Evolutionary conservation across 2,113 vertebrate species (phyloP).

Genomic region (Mustela lutreola): DNA sequence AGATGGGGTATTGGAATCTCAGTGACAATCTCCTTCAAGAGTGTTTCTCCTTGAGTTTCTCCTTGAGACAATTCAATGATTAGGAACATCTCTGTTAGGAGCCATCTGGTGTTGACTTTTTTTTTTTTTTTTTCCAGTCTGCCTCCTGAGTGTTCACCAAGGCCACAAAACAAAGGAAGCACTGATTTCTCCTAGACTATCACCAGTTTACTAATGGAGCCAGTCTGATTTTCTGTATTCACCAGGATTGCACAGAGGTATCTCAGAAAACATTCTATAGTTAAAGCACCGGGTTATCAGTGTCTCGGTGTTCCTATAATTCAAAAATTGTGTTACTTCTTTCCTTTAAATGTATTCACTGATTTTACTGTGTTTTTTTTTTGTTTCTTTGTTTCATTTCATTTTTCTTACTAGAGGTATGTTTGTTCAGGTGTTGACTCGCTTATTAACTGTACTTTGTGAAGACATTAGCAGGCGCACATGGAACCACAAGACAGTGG

Average conservation of each 20-base stretch:
- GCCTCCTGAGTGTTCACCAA: not conserved
- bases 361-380: not conserved
- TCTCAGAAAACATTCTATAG: not conserved
- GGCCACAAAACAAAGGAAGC: not conserved
- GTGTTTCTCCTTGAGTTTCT: not conserved
- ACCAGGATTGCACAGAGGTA: not conserved
- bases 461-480: not conserved
- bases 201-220: not conserved
- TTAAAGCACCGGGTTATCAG: not conserved
- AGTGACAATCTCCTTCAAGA: not conserved
- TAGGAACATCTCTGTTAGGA: not conserved
- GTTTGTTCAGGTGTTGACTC: not conserved
- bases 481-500: not conserved
- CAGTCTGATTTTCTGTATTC: not conserved
- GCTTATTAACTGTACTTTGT: not conserved
- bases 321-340: not conserved
- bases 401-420: not conserved
- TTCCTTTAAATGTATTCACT: not conserved
- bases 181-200: not conserved
- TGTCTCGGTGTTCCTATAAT: not conserved
- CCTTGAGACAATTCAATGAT: not conserved
- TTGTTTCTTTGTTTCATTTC: not conserved
- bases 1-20: not conserved
- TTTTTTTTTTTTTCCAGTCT: not conserved
- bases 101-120: not conserved